Conservation (phyloP, 1,140 invertebrate species). For the Conus ventricosus region DNA sequence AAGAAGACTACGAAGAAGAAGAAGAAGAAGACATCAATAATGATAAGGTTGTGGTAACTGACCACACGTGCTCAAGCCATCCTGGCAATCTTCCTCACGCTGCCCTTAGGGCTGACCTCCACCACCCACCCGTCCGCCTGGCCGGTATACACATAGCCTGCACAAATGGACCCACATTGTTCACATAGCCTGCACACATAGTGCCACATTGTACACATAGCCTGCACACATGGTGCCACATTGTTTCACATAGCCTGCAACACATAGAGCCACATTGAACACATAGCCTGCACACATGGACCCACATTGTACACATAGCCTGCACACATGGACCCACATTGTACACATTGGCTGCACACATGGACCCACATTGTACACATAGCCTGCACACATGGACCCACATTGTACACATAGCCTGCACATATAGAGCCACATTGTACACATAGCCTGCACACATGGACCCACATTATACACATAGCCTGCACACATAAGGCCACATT, state of each 20-base stretch:
- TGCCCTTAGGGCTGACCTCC: slow-evolving; percentile 51
- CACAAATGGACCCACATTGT: not conserved
- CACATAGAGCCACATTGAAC: no score
- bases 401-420: not conserved
- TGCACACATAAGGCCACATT: not conserved
- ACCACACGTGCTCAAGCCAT: slow-evolving; percentile 54
- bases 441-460: not conserved
- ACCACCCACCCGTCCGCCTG: slow-evolving; percentile 83
- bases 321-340: no score
- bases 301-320: no score
- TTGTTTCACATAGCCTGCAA: not conserved
- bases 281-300: no score
- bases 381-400: slow-evolving; percentile 52
- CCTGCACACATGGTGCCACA: not conserved
- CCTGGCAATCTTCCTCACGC: slow-evolving; percentile 51
- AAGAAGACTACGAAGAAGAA: no score
- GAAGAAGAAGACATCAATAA: no score
- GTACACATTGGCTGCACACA: no score
- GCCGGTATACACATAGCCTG: slow-evolving; percentile 75
- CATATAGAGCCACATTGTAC: not conserved
- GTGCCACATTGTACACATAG: not conserved
- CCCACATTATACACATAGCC: not conserved
- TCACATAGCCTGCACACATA: not conserved
- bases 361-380: no score
- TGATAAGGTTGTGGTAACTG: slow-evolving; percentile 13